Evolutionary conservation across 2,797 vertebrate species (phyloP).

Genomic region (Pseudopleuronectes americanus): DNA sequence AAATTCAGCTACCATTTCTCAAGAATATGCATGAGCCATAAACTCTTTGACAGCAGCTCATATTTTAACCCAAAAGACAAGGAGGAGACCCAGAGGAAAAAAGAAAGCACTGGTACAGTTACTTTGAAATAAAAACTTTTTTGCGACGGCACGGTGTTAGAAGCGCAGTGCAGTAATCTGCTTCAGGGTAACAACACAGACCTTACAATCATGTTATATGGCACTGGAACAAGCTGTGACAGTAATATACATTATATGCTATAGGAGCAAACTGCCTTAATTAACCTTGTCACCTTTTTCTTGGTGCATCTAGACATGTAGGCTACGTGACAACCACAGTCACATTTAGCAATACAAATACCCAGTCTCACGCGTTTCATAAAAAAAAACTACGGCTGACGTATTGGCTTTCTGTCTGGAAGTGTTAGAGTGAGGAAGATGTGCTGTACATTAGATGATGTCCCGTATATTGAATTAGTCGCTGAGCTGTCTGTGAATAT

Average conservation of each 20-base stretch:
- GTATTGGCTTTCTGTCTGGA: slow-evolving; percentile 57
- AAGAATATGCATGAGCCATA: slow-evolving; percentile 16
- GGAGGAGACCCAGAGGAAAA: slow-evolving; percentile 1
- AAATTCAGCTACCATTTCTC: slow-evolving; percentile 5
- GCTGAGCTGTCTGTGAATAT: slow-evolving; percentile 61
- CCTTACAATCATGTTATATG: background rate
- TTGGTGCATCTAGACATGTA: background rate
- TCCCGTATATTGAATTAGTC: slow-evolving; percentile 60
- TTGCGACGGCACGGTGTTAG: background rate
- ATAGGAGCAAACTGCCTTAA: background rate
- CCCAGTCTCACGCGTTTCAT: slow-evolving; percentile 22
- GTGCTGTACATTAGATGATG: slow-evolving; percentile 53
- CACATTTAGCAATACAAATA: slow-evolving; percentile 36
- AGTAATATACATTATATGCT: background rate
- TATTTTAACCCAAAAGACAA: slow-evolving; percentile 19
- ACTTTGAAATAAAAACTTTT: slow-evolving; percentile 8
- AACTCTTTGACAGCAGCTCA: slow-evolving; percentile 21
- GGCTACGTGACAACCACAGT: slow-evolving; percentile 11
- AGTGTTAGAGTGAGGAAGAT: slow-evolving; percentile 47
- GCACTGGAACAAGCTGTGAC: background rate
- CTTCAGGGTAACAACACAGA: background rate
- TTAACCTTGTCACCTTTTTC: slow-evolving; percentile 10
- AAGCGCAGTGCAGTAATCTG: background rate
- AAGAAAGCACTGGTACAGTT: background rate
- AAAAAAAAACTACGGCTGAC: slow-evolving; percentile 31